These are phyloP conservation scores for Coreoperca whiteheadi DNA, from an alignment of 2,113 vertebrate species.

Conservation along the genomic window DNA sequence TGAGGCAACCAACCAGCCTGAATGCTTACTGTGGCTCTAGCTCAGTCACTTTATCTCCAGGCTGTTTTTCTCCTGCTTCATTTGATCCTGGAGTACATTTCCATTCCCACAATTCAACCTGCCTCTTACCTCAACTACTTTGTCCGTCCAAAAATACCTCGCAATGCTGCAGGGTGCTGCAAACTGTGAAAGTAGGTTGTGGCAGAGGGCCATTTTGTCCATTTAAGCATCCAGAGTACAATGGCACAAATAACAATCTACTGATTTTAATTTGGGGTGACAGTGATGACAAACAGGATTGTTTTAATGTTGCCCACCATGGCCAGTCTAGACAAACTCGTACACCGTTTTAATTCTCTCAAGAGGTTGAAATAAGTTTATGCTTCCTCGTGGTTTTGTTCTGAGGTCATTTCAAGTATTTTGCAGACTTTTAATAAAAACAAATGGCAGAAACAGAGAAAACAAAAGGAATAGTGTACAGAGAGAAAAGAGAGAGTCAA, in stretches of 20 bases:
- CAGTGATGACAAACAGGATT: constrained; percentile 33
- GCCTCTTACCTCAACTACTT: constrained; percentile 53
- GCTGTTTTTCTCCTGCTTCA: constrained; percentile 42
- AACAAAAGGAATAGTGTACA: constrained; percentile 32
- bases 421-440: constrained; percentile 3
- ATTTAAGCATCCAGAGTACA: constrained; percentile 12
- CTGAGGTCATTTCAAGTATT: constrained; percentile 10
- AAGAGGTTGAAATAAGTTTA: constrained; percentile 25
- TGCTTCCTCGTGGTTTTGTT: constrained; percentile 30
- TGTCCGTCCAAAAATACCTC: constrained; percentile 61
- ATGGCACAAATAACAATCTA: constrained; percentile 31
- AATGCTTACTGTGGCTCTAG: constrained; percentile 19
- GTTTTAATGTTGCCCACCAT: constrained; percentile 18
- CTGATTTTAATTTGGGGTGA: constrained; percentile 54
- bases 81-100: constrained; percentile 58
- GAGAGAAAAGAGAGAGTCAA: constrained; percentile 17
- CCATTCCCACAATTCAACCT: constrained; percentile 55
- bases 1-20: constrained; percentile 16
- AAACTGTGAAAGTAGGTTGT: constrained; percentile 68
- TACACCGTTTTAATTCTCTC: neutral
- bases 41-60: constrained; percentile 33
- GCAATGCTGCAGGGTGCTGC: constrained; percentile 38
- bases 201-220: constrained; percentile 44
- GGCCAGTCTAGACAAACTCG: constrained; percentile 32
- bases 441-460: neutral